Evolutionary conservation across 2,888 invertebrate genomes (phyloP).

Genomic region (Trichopria drosophilae): DNA sequence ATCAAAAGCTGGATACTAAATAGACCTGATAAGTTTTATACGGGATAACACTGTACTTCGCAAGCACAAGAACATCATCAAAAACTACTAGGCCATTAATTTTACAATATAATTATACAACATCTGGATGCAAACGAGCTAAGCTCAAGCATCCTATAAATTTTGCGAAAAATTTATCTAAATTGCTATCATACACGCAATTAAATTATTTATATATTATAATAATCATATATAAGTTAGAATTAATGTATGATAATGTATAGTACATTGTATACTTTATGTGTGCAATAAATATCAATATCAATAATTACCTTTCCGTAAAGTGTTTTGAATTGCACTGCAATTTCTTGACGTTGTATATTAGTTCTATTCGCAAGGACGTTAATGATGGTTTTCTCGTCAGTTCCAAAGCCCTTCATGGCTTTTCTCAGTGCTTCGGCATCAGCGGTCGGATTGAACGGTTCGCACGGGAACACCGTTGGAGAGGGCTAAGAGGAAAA

Average conservation of each 20-base stretch:
- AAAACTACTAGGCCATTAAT: no score
- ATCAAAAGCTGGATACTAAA: no score
- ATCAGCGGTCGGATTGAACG: slow-evolving; percentile 60
- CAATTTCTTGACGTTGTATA: slow-evolving; percentile 65
- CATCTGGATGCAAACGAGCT: no score
- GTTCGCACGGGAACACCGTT: slow-evolving; percentile 56
- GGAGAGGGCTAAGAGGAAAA: slow-evolving; percentile 54
- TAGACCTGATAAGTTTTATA: no score
- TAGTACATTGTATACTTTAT: no score
- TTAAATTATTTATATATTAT: not conserved
- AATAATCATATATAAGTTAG: not conserved
- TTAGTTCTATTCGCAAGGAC: slow-evolving; percentile 66
- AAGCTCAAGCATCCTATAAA: no score
- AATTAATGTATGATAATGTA: no score
- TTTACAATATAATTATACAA: no score
- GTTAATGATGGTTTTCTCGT: slow-evolving; percentile 65
- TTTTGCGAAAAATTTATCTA: no score
- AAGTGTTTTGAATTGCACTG: slow-evolving; percentile 64
- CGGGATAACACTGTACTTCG: no score
- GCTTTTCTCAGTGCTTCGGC: slow-evolving; percentile 63
- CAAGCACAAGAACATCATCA: no score
- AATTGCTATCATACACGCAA: slow-evolving; percentile 7
- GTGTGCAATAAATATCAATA: no score
- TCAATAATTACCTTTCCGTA: slow-evolving; percentile 71
- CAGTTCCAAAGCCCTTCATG: slow-evolving; percentile 67